These are phyloP conservation scores for Lucifuga dentata DNA, from an alignment of 2,113 vertebrate species.

Conservation along the genomic window DNA sequence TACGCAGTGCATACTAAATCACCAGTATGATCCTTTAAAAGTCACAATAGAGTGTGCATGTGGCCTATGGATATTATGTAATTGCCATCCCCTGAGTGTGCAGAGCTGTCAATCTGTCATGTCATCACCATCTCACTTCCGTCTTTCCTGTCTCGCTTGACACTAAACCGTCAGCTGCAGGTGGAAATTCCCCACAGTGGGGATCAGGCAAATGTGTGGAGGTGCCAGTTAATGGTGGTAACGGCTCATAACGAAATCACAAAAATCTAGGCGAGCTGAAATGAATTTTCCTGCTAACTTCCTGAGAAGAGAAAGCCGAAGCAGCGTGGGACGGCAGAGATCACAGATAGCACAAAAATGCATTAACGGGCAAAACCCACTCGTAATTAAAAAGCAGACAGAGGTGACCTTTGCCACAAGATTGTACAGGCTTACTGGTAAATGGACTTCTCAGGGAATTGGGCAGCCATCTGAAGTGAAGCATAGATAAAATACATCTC, in stretches of 20 bases:
- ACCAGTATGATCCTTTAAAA: too few species aligned
- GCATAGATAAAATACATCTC: too few species aligned
- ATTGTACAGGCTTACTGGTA: background rate
- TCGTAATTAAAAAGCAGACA: too few species aligned
- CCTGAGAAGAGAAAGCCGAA: too few species aligned
- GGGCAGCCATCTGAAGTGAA: too few species aligned
- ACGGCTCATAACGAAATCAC: constrained; percentile 1
- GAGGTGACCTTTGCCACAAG: background rate
- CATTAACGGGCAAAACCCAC: too few species aligned
- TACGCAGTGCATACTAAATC: too few species aligned
- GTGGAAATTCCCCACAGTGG: background rate
- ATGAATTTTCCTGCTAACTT: constrained; percentile 2
- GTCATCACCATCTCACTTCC: background rate
- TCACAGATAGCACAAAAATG: background rate
- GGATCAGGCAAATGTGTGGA: constrained; percentile 24
- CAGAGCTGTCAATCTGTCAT: constrained; percentile 11
- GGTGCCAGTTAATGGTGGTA: constrained; percentile 20
- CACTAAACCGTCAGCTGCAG: constrained; percentile 22
- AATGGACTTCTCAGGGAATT: background rate
- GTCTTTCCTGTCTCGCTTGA: background rate
- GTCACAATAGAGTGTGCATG: too few species aligned
- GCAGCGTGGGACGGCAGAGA: background rate
- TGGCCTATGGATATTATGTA: too few species aligned
- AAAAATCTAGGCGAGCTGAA: constrained; percentile 2
- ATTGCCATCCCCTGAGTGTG: too few species aligned